A percentile compares a stretch with the other conserved stretches of the same genome.
phyloP scores from a whole-genome alignment of 1,140 invertebrate genomes.

The Phymastichus coffea region DNA sequence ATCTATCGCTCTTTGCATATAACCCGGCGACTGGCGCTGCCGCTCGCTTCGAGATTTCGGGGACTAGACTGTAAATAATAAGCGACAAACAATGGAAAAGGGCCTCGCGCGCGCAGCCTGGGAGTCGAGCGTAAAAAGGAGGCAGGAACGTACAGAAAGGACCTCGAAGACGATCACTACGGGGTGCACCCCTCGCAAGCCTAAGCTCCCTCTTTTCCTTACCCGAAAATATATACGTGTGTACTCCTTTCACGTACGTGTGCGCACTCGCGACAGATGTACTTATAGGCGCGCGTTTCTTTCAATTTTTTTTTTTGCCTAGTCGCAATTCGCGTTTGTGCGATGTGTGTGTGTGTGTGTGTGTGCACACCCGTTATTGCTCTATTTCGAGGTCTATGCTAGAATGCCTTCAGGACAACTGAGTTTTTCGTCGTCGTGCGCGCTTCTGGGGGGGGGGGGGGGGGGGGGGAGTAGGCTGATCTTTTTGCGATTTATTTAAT shows the following conservation, averaged over 20 bases:
- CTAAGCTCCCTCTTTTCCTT: slow-evolving; percentile 1
- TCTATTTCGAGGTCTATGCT: background rate
- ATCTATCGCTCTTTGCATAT: background rate
- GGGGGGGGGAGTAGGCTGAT: background rate
- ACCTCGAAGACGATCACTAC: slow-evolving; percentile 13
- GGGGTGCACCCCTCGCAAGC: slow-evolving; percentile 1
- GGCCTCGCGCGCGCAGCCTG: slow-evolving; percentile 36
- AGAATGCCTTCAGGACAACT: no score
- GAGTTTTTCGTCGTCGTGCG: no score
- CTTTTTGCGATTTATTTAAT: no score
- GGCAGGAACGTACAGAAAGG: slow-evolving; percentile 11
- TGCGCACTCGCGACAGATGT: background rate
- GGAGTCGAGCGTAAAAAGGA: slow-evolving; percentile 43
- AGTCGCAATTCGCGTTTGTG: background rate
- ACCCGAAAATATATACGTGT: no score
- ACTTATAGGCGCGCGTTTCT: no score
- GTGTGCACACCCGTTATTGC: background rate
- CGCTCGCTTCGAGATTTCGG: background rate
- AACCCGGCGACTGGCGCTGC: background rate
- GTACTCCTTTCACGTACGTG: no score
- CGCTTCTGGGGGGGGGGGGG: background rate
- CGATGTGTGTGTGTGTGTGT: background rate
- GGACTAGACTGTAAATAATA: slow-evolving; percentile 24
- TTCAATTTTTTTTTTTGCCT: background rate
- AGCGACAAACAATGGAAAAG: slow-evolving; percentile 42